Evolutionary conservation across 1,140 invertebrate genomes (phyloP), one percentile per base, ranked within the genome.

Genomic region (Chironomus striatipennis): DNA sequence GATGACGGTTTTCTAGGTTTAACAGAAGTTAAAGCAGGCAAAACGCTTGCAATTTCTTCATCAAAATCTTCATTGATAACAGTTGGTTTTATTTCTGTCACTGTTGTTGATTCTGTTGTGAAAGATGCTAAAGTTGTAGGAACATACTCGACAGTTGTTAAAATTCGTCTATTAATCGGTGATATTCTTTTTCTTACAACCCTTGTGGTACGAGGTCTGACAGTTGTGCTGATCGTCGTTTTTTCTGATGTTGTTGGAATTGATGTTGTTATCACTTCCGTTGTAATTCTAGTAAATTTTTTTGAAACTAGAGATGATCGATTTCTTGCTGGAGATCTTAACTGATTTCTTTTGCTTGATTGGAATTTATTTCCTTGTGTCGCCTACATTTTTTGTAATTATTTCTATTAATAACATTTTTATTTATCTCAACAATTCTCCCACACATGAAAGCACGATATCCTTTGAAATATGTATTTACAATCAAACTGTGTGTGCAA

Each of bases 121-220:
- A 77, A 74, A 47, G 77, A 76, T 24, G 78, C 78, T 24, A 21
- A 15, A 43, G 67, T 76, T 73, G 75, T 74, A 9, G 78, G 75
- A 77, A 79, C 78, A 74, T 76, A 76, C 8, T 81, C 79, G 73
- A 77, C 75, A 73, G 81, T 82, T 15, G 80, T 80, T 17, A 77
- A 79, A 57, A 83, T 82, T 34, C 24, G 24, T 34, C 24, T 34
- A 34, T 34, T 34, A 2, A 34, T 5, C 5, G 24, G 5, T 5
- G 24, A 34, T 5, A 34, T 5, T 77, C 78, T 80, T 24, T 42
- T 73, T 18, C 34, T 42, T n/a, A 73, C 24, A 42, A 73, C 24
- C 34, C 24, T 42, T n/a, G 73, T 73, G 4, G 24, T 73, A 34
- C 24, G 10, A n/a, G 24, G 72, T 7, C 20, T 34, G 5, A n/a